Conservation (phyloP, 92 coral and sea anemone genomes). For the Isaurus tuberculatus region DNA sequence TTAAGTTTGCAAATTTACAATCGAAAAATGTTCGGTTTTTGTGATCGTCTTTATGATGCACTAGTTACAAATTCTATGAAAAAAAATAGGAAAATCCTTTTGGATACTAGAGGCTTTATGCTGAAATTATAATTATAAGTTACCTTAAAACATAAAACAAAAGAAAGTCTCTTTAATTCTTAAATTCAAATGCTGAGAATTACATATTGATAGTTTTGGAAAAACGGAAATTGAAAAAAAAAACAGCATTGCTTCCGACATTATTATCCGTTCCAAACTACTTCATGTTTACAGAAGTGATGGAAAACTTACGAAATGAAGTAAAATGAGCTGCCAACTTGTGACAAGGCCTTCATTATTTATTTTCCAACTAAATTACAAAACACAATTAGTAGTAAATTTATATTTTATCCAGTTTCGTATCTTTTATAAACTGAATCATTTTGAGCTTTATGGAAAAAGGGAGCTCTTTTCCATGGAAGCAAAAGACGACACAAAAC, state of each 20-base stretch:
- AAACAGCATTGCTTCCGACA: slow-evolving; percentile 21
- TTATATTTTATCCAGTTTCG: slow-evolving; percentile 13
- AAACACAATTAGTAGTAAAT: background rate
- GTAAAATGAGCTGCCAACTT: background rate
- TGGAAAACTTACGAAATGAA: slow-evolving; percentile 6
- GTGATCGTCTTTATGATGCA: too few species aligned
- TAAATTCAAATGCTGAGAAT: background rate
- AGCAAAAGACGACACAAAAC: too few species aligned
- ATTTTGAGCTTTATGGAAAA: background rate
- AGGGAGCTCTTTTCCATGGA: too few species aligned
- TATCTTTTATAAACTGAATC: background rate
- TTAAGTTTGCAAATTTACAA: too few species aligned
- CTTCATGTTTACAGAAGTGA: slow-evolving; percentile 25
- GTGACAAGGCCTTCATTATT: background rate
- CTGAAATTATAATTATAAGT: too few species aligned
- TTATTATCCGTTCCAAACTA: slow-evolving; percentile 28
- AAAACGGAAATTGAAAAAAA: slow-evolving; percentile 36
- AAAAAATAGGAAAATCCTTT: too few species aligned
- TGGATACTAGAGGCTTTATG: too few species aligned
- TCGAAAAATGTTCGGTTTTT: too few species aligned
- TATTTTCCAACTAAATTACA: background rate
- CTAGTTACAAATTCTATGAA: too few species aligned
- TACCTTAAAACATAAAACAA: too few species aligned
- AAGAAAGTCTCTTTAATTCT: too few species aligned
- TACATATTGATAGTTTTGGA: slow-evolving; percentile 18